A percentile compares a stretch with the other conserved stretches of the same genome.
phyloP scores from a whole-genome alignment of 2,888 invertebrate genomes.

The Didymodactylos carnosus region DNA sequence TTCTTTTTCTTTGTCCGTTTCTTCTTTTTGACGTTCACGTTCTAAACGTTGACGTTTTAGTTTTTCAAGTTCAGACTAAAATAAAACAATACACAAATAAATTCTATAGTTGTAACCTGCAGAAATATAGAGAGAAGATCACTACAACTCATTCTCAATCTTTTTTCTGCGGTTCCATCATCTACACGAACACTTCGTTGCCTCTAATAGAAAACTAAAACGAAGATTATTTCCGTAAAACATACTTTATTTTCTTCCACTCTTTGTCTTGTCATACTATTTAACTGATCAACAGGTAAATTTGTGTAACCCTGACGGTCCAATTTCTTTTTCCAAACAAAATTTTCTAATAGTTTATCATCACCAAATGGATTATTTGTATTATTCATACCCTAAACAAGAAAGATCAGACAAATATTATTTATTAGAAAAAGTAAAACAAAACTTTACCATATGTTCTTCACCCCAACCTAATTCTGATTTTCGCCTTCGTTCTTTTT shows the following conservation, averaged over 20 bases:
- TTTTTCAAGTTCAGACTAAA: slow-evolving; percentile 61
- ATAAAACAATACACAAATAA: too few relatives aligned
- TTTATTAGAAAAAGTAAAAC: not conserved
- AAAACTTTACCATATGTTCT: not conserved
- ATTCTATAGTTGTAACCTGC: too few relatives aligned
- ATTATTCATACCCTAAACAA: slow-evolving; percentile 60
- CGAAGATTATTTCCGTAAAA: not conserved
- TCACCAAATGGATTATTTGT: slow-evolving; percentile 97
- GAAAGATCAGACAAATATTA: not conserved
- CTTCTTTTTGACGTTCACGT: slow-evolving; percentile 50
- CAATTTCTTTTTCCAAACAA: slow-evolving; percentile 87
- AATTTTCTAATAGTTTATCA: slow-evolving; percentile 73
- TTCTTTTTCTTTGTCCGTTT: slow-evolving; percentile 48
- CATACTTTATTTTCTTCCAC: slow-evolving; percentile 11
- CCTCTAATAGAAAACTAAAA: not conserved
- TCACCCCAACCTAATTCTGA: not conserved
- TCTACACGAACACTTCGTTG: too few relatives aligned
- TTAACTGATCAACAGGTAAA: slow-evolving; percentile 29
- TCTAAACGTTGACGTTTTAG: slow-evolving; percentile 72
- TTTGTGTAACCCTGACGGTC: slow-evolving; percentile 70
- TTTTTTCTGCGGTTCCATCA: too few relatives aligned
- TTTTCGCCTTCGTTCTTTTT: not conserved
- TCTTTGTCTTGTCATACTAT: slow-evolving; percentile 18
- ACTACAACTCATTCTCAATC: too few relatives aligned
- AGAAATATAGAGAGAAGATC: too few relatives aligned